Evolutionary conservation across 2,797 vertebrate genomes (phyloP), one percentile per base, ranked within the genome.

Genomic region (Hypotaenidia okinawae): DNA sequence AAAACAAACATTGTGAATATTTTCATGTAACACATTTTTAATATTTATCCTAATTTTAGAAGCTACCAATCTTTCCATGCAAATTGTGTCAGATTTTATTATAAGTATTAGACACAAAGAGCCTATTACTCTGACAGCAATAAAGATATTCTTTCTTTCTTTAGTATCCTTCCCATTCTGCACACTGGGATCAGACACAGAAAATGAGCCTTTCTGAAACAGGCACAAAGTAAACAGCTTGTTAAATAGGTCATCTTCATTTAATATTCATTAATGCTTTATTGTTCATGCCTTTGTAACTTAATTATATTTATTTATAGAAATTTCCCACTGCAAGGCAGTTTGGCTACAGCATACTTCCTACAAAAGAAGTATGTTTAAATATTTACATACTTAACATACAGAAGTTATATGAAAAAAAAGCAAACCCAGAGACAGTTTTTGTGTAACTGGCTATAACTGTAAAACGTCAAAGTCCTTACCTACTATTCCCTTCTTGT

Each of bases 251-350:
- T 78, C 69, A 94, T 64, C 35, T 59, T 90, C 81, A 68, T 81
- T 90, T 87, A 78, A 69, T 69, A 90, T 58, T 89, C 14, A 61
- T 63, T 92, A 79, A 79, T 82, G 13, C 28, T 77, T 74, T 74
- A 77, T 82, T 84, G 61, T 94, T 89, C 70, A 54, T 69, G 30
- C 39, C 2, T 82, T 89, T 55, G 64, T 61, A 76, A 68, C 66
- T 57, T 90, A 62, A 79, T 90, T 27, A 4, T 33, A 77, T 76
- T 75, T 92, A 72, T 94, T 95, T 82, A 58, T 74, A 89, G 72
- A 87, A 64, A 64, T 70, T 85, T 92, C 37, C 23, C 9, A 15
- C 63, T 80, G 57, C 35, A 82, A 87, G 37, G 8, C 32, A 79
- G 30, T 85, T 87, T 90, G 35, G 9, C 14, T 61, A 21, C 12